Percentiles rank a stretch among this genome's conserved stretches.
phyloP scores from a whole-genome alignment of 2,797 vertebrate species.

The Vireo griseus region DNA sequence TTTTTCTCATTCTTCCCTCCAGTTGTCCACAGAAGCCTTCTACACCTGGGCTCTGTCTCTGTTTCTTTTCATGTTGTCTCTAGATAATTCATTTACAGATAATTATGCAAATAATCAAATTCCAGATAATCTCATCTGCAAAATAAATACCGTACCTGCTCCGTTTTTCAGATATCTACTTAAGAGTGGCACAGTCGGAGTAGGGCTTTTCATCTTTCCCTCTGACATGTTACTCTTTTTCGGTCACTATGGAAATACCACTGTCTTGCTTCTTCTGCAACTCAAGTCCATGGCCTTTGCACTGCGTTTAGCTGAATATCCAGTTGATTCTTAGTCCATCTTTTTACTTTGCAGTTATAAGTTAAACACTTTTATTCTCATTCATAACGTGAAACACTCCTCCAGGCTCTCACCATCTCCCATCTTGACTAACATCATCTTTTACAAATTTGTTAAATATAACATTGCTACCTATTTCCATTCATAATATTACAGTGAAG shows the following conservation, averaged over 20 bases:
- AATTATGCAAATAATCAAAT: constrained; percentile 44
- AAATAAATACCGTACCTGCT: constrained; percentile 30
- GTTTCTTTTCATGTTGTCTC: constrained; percentile 46
- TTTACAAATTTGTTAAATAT: constrained; percentile 15
- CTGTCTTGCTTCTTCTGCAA: background rate
- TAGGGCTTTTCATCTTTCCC: background rate
- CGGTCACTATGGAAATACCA: background rate
- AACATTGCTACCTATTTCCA: constrained; percentile 37
- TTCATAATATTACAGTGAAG: constrained; percentile 16
- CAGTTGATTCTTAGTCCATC: background rate
- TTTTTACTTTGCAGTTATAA: background rate
- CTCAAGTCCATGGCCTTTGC: background rate
- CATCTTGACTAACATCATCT: background rate
- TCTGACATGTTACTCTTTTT: background rate
- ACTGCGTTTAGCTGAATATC: background rate
- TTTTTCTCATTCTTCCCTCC: constrained; percentile 8
- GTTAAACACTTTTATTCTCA: background rate
- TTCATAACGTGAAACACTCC: background rate
- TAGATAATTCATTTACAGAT: constrained; percentile 43
- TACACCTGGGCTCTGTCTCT: constrained; percentile 32
- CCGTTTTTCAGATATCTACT: background rate
- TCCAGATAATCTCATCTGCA: constrained; percentile 31
- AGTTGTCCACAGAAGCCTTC: background rate
- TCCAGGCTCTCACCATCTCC: constrained; percentile 33
- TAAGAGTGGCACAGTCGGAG: background rate